Evolutionary conservation across 2,888 invertebrate genomes (phyloP), one percentile per base, ranked within the genome.

Genomic region (Lithodes maja): DNA sequence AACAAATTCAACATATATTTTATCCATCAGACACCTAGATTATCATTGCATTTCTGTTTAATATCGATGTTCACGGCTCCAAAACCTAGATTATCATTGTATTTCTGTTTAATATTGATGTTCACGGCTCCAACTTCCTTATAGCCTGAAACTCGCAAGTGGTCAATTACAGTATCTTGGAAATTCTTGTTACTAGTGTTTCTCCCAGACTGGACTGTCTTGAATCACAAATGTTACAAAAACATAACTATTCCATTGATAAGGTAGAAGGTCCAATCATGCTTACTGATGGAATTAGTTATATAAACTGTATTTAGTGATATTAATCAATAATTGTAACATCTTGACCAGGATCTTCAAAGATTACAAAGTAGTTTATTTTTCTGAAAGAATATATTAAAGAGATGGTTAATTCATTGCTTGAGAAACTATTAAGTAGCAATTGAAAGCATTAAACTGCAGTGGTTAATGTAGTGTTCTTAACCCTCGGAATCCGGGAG

Each of bases 291-390:
- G 79, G 79, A 83, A 74, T 79, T n/a, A n/a, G n/a, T n/a, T n/a
- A 74, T 54, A 49, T 83, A 77, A 50, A 12, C 78, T 79, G 71
- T 82, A 83, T 83, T 87, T 87, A 83, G 83, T 83, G 87, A 87
- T 84, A 87, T 87, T 78, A 77, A 83, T 87, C 87, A 87, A 52
- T 54, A 87, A 61, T 61, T 80, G 71, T 79, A 78, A 84, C 83
- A 55, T 87, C 17, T n/a, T 71, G 9, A 17, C 71, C 3, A 55
- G 55, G 55, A 71, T 71, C 71, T 87, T 87, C 75, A 77, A 83
- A 80, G 79, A 83, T 71, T 86, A 86, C 82, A 86, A 86, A 86
- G 86, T 86, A 87, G 87, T 87, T 87, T 87, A 87, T 87, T 87
- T 87, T 87, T 87, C 68, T 83, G 83, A 83, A 79, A 49, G 83